phyloP scores from a whole-genome alignment of 1,140 invertebrate species.

The Scylla paramamosain region DNA sequence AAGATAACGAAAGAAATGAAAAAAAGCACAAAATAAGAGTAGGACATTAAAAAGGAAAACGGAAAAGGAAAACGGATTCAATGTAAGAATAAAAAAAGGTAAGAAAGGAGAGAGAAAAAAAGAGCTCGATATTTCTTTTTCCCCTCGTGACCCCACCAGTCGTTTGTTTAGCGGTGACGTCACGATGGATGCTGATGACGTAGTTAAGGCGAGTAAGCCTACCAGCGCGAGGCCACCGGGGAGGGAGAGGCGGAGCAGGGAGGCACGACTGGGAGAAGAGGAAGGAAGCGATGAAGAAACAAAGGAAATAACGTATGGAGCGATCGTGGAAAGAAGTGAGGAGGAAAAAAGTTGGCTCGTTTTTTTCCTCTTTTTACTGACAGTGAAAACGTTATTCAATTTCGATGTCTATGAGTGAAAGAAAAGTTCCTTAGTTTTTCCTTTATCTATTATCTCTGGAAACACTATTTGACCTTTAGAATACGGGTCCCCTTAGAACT shows the following conservation, averaged over 20 bases:
- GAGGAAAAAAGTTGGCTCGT: neutral
- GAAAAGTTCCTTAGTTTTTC: too few species aligned
- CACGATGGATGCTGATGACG: conserved; percentile 62
- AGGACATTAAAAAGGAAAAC: neutral
- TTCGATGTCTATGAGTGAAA: too few species aligned
- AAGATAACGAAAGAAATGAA: too few species aligned
- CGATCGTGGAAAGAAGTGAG: neutral
- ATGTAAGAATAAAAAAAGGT: neutral
- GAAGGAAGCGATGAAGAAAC: conserved; percentile 33
- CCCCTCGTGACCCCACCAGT: conserved; percentile 24
- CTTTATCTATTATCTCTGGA: too few species aligned
- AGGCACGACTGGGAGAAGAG: neutral
- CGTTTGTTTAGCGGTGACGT: conserved; percentile 58
- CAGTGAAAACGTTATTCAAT: neutral
- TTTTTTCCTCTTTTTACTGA: neutral
- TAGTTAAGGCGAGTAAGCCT: neutral
- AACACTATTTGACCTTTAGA: too few species aligned
- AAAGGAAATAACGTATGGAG: neutral
- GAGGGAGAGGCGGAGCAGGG: neutral
- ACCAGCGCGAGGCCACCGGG: too few species aligned
- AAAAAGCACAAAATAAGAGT: too few species aligned
- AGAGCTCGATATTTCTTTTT: neutral
- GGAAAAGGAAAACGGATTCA: neutral
- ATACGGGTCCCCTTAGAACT: too few species aligned
- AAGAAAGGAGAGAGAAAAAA: neutral